Evolutionary conservation across 2,113 vertebrate genomes (phyloP).

Genomic region (Mastomys natalensis): DNA sequence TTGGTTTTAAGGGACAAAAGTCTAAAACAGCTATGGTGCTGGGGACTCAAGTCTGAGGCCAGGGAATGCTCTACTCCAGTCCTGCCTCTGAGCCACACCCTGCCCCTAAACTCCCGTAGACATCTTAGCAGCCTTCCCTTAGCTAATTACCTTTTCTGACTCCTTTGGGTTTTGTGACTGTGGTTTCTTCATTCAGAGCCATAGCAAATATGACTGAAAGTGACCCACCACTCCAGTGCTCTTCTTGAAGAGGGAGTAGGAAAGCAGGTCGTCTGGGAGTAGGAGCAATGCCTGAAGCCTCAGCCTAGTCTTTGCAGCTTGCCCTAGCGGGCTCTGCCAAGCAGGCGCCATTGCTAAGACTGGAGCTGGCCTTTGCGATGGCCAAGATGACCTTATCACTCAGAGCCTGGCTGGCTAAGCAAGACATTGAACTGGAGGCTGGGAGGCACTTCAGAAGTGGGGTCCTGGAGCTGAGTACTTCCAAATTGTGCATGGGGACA

Average conservation of each 20-base stretch:
- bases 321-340: background rate
- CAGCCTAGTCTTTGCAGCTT: background rate
- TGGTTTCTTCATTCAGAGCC: background rate
- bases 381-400: background rate
- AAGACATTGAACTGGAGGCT: background rate
- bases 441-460: background rate
- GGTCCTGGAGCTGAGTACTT: background rate
- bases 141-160: background rate
- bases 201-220: background rate
- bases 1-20: background rate
- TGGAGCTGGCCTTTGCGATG: background rate
- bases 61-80: background rate
- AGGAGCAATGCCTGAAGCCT: background rate
- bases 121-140: background rate
- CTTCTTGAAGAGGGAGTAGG: background rate
- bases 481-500: background rate
- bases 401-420: accelerated
- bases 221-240: background rate
- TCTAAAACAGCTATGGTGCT: background rate
- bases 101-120: background rate
- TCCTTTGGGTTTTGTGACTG: conserved; percentile 8
- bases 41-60: background rate
- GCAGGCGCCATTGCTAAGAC: background rate
- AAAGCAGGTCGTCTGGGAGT: background rate
- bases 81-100: background rate